Evolutionary conservation across 2,888 invertebrate genomes (phyloP).

Genomic region (Tenthredo distinguenda): DNA sequence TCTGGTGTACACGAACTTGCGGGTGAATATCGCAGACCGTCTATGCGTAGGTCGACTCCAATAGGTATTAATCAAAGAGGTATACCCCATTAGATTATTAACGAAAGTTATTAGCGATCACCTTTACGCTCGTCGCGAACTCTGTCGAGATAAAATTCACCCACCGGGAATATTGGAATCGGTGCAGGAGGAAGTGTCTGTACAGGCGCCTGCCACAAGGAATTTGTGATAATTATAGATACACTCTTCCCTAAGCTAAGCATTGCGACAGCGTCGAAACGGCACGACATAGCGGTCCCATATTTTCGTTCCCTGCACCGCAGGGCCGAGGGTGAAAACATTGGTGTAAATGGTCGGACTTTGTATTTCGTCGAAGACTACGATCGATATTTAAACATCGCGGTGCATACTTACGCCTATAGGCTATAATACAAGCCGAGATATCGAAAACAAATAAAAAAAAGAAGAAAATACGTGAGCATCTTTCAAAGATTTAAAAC

Average conservation of each 20-base stretch:
- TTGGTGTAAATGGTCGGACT: not conserved
- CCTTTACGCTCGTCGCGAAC: too few relatives aligned
- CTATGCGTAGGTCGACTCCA: not conserved
- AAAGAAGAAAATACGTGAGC: not conserved
- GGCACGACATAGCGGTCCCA: constrained; percentile 13
- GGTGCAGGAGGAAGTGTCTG: constrained; percentile 26
- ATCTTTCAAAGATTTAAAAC: not conserved
- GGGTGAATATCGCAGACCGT: not conserved
- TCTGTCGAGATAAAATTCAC: too few relatives aligned
- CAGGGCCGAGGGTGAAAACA: not conserved
- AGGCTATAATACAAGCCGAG: not conserved
- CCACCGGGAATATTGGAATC: not conserved
- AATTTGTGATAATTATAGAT: constrained; percentile 48
- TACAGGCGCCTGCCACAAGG: constrained; percentile 37
- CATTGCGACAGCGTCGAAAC: constrained; percentile 48
- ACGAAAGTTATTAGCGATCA: constrained; percentile 5
- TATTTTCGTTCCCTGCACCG: constrained; percentile 17
- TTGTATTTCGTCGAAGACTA: constrained; percentile 20
- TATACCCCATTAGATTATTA: constrained; percentile 15
- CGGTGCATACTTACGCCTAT: not conserved
- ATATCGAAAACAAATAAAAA: not conserved
- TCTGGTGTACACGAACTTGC: not conserved
- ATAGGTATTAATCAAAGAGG: constrained; percentile 4
- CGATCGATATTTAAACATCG: not conserved
- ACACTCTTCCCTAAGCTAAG: constrained; percentile 47